phyloP scores from a whole-genome alignment of 2,113 vertebrate species.

The Oostethus manadensis region DNA sequence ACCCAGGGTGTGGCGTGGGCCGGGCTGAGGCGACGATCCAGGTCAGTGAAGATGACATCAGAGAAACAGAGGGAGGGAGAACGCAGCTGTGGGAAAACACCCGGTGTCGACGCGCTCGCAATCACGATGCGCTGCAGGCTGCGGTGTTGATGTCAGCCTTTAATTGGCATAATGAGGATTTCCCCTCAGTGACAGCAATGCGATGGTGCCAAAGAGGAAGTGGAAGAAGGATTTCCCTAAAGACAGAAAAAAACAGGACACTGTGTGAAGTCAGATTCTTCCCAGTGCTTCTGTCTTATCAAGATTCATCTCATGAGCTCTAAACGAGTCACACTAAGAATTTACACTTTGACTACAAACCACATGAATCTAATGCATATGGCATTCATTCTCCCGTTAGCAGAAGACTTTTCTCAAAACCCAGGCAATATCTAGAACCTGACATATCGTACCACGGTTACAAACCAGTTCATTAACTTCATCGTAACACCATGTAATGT shows the following conservation, averaged over 20 bases:
- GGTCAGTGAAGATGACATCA: constrained; percentile 63
- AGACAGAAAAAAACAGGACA: not conserved
- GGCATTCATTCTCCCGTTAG: too few species aligned
- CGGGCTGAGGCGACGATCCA: constrained; percentile 49
- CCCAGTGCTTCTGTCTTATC: constrained; percentile 15
- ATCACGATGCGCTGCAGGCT: not conserved
- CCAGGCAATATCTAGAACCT: too few species aligned
- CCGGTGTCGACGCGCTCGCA: constrained; percentile 4
- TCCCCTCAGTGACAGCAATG: constrained; percentile 1
- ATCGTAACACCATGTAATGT: too few species aligned
- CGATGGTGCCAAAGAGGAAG: not conserved
- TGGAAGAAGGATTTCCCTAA: constrained; percentile 8
- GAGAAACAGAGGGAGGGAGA: not conserved
- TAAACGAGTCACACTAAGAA: not conserved
- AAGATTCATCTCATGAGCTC: constrained; percentile 2
- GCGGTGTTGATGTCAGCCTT: constrained; percentile 12
- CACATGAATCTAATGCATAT: too few species aligned
- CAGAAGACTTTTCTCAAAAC: too few species aligned
- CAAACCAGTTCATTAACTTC: too few species aligned
- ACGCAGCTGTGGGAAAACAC: constrained; percentile 41
- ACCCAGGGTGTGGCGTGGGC: constrained; percentile 28
- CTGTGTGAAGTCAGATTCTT: not conserved
- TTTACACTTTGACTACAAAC: too few species aligned
- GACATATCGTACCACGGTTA: too few species aligned
- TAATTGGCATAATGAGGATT: constrained; percentile 22